Conservation (phyloP, 2,888 invertebrate genomes). For the Pammene aurita region DNA sequence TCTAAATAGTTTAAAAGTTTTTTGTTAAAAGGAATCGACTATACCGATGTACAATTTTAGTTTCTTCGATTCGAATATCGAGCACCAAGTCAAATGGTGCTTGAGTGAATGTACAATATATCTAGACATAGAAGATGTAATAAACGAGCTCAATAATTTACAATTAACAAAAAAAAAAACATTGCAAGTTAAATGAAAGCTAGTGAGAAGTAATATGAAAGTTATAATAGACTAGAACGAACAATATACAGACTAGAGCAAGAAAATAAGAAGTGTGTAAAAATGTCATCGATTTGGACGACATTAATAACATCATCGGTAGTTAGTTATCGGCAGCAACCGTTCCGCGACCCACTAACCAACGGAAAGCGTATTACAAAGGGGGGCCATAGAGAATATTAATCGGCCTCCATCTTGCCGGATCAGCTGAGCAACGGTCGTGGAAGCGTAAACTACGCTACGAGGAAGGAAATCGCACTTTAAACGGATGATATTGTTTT, state of each 20-base stretch:
- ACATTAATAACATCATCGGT: conserved; percentile 65
- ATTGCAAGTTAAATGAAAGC: too few species aligned
- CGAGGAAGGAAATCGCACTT: conserved; percentile 2
- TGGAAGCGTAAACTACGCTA: conserved; percentile 9
- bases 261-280: conserved; percentile 4
- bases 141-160: too few species aligned
- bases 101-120: too few species aligned
- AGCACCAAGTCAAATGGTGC: too few species aligned
- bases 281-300: conserved; percentile 55
- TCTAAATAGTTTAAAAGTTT: too few species aligned
- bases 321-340: conserved; percentile 64
- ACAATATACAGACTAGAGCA: neutral
- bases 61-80: too few species aligned
- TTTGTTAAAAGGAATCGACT: too few species aligned
- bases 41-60: too few species aligned
- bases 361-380: conserved; percentile 54
- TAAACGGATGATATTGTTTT: neutral
- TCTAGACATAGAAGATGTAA: too few species aligned
- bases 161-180: too few species aligned
- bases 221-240: neutral
- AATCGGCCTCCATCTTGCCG: conserved; percentile 50
- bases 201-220: too few species aligned
- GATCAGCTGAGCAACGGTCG: conserved; percentile 45
- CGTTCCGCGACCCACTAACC: conserved; percentile 74
- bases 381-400: conserved; percentile 65